A percentile compares a stretch with the other conserved stretches of the same genome.
These are phyloP conservation scores for Hyperoplus lanceolatus DNA, from an alignment of 2,797 vertebrate genomes.

Conservation along the genomic window DNA sequence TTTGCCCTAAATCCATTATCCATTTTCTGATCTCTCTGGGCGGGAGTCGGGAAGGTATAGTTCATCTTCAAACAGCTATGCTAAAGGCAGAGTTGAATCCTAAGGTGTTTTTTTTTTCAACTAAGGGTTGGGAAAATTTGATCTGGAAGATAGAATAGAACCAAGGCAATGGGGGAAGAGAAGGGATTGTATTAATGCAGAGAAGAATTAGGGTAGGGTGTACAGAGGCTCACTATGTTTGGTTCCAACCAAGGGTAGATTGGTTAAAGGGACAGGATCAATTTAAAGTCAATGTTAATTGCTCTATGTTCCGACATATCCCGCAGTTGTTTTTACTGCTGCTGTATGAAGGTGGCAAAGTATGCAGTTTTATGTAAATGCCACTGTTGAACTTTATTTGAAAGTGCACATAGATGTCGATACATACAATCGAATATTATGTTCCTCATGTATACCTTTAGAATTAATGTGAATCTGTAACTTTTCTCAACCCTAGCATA, in stretches of 20 bases:
- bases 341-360: too few relatives aligned
- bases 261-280: background rate
- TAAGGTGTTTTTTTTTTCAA: slow-evolving; percentile 41
- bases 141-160: slow-evolving; percentile 33
- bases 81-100: slow-evolving; percentile 41
- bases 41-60: slow-evolving; percentile 36
- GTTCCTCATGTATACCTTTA: background rate
- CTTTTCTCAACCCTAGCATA: background rate
- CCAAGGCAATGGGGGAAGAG: slow-evolving; percentile 5
- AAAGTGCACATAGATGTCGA: too few relatives aligned
- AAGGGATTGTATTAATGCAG: slow-evolving; percentile 10
- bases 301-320: background rate
- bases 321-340: background rate
- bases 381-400: too few relatives aligned
- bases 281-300: background rate
- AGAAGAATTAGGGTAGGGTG: background rate
- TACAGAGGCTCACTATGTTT: background rate
- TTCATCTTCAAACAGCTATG: slow-evolving; percentile 62
- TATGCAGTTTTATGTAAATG: too few relatives aligned
- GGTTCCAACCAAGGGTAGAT: too few relatives aligned
- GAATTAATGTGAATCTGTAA: background rate
- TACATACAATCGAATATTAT: background rate
- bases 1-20: slow-evolving; percentile 65
- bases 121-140: slow-evolving; percentile 21
- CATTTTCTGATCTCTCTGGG: slow-evolving; percentile 54